Conservation (phyloP, 2,888 invertebrate species). For the Cephus runcator region DNA sequence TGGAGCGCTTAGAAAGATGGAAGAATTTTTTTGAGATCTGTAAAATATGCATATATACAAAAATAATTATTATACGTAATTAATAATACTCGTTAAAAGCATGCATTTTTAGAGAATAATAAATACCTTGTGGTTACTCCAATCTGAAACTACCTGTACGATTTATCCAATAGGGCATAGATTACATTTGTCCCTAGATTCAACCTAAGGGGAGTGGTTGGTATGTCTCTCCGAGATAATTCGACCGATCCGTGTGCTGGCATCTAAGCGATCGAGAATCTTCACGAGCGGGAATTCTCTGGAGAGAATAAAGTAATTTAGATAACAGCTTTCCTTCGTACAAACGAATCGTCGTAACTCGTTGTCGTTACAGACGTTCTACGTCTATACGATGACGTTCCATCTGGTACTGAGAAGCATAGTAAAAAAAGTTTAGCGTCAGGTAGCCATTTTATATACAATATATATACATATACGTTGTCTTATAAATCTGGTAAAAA, state of each 20-base stretch:
- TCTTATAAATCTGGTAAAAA: not conserved
- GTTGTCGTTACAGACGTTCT: not conserved
- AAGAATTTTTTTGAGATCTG: not conserved
- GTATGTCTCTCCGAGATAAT: not conserved
- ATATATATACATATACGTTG: not conserved
- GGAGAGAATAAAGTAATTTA: constrained; percentile 50
- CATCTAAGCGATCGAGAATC: not conserved
- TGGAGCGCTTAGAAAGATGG: not conserved
- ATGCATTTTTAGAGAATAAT: not conserved
- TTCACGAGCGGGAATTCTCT: constrained; percentile 15
- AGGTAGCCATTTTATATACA: not conserved
- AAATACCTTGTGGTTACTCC: not conserved
- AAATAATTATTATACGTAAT: not conserved
- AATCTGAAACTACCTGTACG: not conserved
- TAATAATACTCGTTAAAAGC: not conserved
- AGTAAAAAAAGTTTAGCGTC: not conserved
- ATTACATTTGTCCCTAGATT: not conserved
- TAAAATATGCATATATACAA: not conserved
- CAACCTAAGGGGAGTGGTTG: not conserved
- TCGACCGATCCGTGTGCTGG: not conserved
- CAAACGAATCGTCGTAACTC: not conserved
- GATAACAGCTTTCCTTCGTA: constrained; percentile 38
- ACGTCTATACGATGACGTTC: not conserved
- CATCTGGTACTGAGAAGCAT: not conserved
- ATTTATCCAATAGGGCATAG: not conserved